A percentile compares a stretch with the other conserved stretches of the same genome.
phyloP scores from a whole-genome alignment of 2,888 invertebrate species.

The Neria commutata region DNA sequence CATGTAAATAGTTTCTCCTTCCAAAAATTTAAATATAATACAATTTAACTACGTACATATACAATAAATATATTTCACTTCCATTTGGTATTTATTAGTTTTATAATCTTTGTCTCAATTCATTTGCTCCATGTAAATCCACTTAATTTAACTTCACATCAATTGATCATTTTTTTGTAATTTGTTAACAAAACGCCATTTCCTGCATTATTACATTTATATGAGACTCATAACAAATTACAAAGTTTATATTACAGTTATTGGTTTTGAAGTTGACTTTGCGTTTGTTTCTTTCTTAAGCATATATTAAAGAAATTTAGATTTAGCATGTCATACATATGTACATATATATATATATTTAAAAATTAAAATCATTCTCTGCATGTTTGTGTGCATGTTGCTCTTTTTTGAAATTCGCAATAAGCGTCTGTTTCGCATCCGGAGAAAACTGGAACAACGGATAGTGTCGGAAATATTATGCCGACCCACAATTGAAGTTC shows the following conservation, averaged over 20 bases:
- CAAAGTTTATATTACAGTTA: constrained; percentile 41
- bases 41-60: constrained; percentile 35
- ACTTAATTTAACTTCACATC: too few species aligned
- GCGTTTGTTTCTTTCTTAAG: constrained; percentile 18
- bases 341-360: constrained; percentile 15
- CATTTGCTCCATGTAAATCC: background rate
- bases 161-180: too few species aligned
- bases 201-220: constrained; percentile 26
- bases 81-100: background rate
- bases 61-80: constrained; percentile 24
- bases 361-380: constrained; percentile 33
- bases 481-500: too few species aligned
- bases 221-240: constrained; percentile 26
- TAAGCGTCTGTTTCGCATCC: too few species aligned
- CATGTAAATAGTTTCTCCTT: constrained; percentile 31
- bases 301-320: background rate
- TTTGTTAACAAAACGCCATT: constrained; percentile 17
- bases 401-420: constrained; percentile 26
- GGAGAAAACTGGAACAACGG: too few species aligned
- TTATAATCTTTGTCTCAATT: background rate
- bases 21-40: constrained; percentile 32
- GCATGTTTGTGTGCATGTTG: constrained; percentile 28
- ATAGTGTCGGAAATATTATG: too few species aligned
- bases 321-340: constrained; percentile 9
- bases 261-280: constrained; percentile 35